A percentile compares a stretch with the other conserved stretches of the same genome.
phyloP scores from a whole-genome alignment of 2,797 vertebrate genomes.

The Pseudomugil gertrudae region DNA sequence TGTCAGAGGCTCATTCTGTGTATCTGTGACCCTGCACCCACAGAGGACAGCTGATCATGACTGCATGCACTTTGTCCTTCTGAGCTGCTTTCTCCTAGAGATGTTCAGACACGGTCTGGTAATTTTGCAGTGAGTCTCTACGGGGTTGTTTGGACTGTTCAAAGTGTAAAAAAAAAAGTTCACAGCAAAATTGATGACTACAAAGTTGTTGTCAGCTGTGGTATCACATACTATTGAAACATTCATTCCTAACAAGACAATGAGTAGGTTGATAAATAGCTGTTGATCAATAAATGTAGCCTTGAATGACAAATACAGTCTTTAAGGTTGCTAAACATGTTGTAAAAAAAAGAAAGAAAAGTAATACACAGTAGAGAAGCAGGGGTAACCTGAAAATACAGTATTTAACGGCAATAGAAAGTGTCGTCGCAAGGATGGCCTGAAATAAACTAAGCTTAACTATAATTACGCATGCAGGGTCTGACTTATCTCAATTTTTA shows the following conservation, averaged over 20 bases:
- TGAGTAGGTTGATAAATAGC: slow-evolving; percentile 6
- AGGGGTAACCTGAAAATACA: background rate
- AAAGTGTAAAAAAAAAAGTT: slow-evolving; percentile 10
- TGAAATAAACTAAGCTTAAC: background rate
- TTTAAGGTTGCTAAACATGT: background rate
- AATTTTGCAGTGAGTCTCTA: slow-evolving; percentile 32
- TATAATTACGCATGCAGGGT: slow-evolving; percentile 15
- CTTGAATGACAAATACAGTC: slow-evolving; percentile 4
- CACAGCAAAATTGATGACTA: slow-evolving; percentile 22
- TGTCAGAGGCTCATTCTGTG: slow-evolving; percentile 26
- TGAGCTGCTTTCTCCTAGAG: slow-evolving; percentile 36
- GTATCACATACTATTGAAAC: slow-evolving; percentile 10
- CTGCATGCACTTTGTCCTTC: slow-evolving; percentile 34
- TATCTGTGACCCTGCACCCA: slow-evolving; percentile 29
- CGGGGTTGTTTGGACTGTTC: slow-evolving; percentile 11
- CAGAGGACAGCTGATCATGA: slow-evolving; percentile 38
- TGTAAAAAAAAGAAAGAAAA: background rate
- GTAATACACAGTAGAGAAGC: background rate
- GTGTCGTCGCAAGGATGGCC: background rate
- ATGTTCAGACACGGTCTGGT: slow-evolving; percentile 41
- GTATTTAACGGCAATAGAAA: background rate
- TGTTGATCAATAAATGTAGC: background rate
- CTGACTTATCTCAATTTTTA: slow-evolving; percentile 31
- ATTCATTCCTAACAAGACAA: background rate
- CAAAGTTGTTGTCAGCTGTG: slow-evolving; percentile 6